Evolutionary conservation across 1,140 invertebrate species (phyloP).

Genomic region (Neodiprion fabricii): DNA sequence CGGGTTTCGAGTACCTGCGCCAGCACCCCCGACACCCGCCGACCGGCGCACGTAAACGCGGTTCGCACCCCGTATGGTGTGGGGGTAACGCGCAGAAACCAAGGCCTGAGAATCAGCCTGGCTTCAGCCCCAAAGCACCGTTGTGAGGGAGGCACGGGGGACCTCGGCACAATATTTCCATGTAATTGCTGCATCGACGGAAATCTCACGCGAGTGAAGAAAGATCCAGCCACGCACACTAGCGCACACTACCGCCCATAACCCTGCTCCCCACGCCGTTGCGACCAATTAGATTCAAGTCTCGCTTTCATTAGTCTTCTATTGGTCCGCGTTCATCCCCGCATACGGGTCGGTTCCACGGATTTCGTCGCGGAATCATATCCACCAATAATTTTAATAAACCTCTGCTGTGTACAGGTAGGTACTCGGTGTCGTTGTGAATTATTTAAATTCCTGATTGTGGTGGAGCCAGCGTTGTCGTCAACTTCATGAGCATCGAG

Average conservation of each 20-base stretch:
- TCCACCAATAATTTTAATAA: background rate
- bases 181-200: background rate
- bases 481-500: too few relatives aligned
- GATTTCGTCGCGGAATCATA: background rate
- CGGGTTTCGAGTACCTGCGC: background rate
- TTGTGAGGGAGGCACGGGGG: too few relatives aligned
- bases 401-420: background rate
- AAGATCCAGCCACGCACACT: background rate
- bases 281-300: slow-evolving; percentile 1
- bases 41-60: background rate
- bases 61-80: background rate
- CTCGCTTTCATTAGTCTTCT: background rate
- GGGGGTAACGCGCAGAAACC: background rate
- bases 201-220: background rate
- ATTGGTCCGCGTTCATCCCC: background rate
- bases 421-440: background rate
- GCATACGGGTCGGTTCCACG: background rate
- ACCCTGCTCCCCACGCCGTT: background rate
- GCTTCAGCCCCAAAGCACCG: too few relatives aligned
- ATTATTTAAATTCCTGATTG: too few relatives aligned
- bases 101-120: too few relatives aligned
- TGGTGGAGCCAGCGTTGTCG: too few relatives aligned
- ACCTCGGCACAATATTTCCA: background rate
- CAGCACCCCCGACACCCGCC: background rate
- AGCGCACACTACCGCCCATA: background rate